A percentile compares a stretch with the other conserved stretches of the same genome.
phyloP scores from a whole-genome alignment of 2,113 vertebrate genomes.

The Abramis brama region DNA sequence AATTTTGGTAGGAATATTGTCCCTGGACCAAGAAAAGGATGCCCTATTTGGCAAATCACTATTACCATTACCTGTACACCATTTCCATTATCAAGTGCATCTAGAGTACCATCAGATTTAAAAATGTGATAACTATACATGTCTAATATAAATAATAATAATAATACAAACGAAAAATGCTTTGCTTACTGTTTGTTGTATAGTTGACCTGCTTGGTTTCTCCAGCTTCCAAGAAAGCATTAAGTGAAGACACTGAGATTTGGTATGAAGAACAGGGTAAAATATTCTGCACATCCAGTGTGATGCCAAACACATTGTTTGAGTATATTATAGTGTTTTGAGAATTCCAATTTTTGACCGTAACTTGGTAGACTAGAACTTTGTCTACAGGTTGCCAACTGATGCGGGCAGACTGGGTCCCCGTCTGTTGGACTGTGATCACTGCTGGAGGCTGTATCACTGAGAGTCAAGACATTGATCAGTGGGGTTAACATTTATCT shows the following conservation, averaged over 20 bases:
- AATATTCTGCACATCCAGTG: slow-evolving; percentile 62
- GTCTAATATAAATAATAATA: not conserved
- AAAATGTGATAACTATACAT: not conserved
- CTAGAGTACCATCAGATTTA: not conserved
- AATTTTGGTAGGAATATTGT: not conserved
- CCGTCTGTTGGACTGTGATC: slow-evolving; percentile 48
- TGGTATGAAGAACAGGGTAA: slow-evolving; percentile 73
- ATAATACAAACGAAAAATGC: not conserved
- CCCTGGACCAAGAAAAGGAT: not conserved
- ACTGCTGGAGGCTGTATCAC: slow-evolving; percentile 71
- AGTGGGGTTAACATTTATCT: not conserved
- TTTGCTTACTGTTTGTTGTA: slow-evolving; percentile 79
- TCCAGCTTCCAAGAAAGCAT: slow-evolving; percentile 70
- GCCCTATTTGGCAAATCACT: not conserved
- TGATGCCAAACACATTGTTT: slow-evolving; percentile 56
- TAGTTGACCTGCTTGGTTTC: slow-evolving; percentile 66
- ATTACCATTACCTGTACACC: too few relatives aligned
- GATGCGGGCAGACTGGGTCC: slow-evolving; percentile 50
- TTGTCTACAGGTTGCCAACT: slow-evolving; percentile 67
- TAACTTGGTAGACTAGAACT: slow-evolving; percentile 71
- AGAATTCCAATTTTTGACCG: slow-evolving; percentile 51
- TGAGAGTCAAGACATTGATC: slow-evolving; percentile 54
- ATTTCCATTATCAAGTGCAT: not conserved
- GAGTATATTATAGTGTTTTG: not conserved
- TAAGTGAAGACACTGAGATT: slow-evolving; percentile 74